Base-by-base conservation (phyloP, 1,140 invertebrate species). In the Lutraria rhynchaena region DNA sequence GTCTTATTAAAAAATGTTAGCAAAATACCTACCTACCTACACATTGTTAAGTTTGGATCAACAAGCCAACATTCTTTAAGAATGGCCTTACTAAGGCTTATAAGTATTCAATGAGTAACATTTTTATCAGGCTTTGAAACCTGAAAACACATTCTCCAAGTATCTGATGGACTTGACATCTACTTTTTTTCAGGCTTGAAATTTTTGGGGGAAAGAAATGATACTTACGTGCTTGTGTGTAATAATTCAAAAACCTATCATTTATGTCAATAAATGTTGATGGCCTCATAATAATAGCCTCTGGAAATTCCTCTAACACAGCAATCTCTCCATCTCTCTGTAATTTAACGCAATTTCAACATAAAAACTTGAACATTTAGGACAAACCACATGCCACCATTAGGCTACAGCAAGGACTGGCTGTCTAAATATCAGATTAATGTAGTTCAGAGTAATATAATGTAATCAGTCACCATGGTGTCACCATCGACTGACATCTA, bases 281-380 rank as follows among this genome's bases (percentile, higher is more conserved):
- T 37, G 99, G 97, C 73, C 97, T 94, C 83, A 99, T 94, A 81
- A 99, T 98, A 15, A 96, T 98, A 7, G 98, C 99, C 81, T 98
- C 95, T 1, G 99, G 99, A 92, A 99, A 99, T 92, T 99, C 98
- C 91, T 98, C 95, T 81, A 93, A 94, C 0, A 99, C 98, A 22
- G 96, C 97, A 87, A 94, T 86, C 93, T 99, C 98, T 29, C 98
- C 98, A 51, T 93, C 87, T 91, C 94, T 97, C 94, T 93, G 84
- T 17, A 89, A 89, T 33, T 41, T n/a, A n/a, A n/a, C n/a, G n/a
- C n/a, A n/a, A n/a, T n/a, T n/a, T n/a, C n/a, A n/a, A n/a, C n/a
- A n/a, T n/a, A n/a, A n/a, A n/a, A n/a, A n/a, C n/a, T n/a, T n/a
- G n/a, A n/a, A n/a, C n/a, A n/a, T n/a, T n/a, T n/a, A n/a, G n/a